phyloP scores from a whole-genome alignment of 2,113 vertebrate species.

The Meriones unguiculatus region DNA sequence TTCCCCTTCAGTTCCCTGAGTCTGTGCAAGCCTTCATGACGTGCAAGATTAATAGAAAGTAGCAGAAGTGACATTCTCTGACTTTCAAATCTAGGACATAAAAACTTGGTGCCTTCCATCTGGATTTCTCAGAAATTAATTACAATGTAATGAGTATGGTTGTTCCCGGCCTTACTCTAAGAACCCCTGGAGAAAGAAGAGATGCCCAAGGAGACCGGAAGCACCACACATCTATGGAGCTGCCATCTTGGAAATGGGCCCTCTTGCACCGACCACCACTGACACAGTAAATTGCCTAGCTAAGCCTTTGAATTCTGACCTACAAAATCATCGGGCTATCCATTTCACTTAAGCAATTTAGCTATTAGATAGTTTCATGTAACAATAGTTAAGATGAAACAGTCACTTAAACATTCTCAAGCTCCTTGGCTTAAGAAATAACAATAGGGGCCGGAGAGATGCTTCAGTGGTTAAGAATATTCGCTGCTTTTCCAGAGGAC shows the following conservation, averaged over 20 bases:
- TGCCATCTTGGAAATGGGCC: background rate
- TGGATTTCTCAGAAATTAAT: background rate
- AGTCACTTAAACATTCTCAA: background rate
- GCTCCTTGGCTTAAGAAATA: conserved; percentile 19
- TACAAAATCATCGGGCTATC: conserved; percentile 3
- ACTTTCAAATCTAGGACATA: conserved; percentile 45
- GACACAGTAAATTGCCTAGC: background rate
- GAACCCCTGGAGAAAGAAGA: background rate
- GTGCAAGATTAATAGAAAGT: background rate
- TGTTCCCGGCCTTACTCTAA: background rate
- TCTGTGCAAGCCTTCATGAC: background rate
- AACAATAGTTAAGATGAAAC: conserved; percentile 9
- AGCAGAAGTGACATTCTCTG: background rate
- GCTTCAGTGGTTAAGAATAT: background rate
- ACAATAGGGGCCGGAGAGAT: background rate
- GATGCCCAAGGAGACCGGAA: background rate
- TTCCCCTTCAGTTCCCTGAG: background rate
- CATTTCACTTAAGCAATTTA: background rate
- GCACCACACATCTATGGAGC: background rate
- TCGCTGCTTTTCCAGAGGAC: background rate
- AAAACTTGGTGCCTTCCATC: background rate
- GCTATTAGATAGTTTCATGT: background rate
- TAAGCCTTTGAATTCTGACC: background rate
- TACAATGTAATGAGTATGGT: background rate
- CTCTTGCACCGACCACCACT: background rate